These are phyloP conservation scores for Eilema griseolum DNA, from an alignment of 2,888 invertebrate genomes.

Conservation along the genomic window DNA sequence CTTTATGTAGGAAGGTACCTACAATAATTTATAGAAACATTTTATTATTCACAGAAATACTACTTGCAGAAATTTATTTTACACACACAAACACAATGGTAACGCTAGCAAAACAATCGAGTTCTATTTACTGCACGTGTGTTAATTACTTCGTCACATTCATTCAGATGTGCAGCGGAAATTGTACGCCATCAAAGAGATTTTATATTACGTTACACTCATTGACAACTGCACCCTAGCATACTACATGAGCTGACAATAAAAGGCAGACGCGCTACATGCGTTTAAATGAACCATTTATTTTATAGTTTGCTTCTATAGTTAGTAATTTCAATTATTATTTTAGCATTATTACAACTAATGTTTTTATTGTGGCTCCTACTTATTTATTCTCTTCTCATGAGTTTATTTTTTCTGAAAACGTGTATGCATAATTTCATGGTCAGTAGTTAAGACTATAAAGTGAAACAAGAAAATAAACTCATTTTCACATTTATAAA, in stretches of 20 bases:
- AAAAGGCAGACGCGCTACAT: background rate
- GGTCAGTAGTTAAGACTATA: too few species aligned
- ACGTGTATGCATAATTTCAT: too few species aligned
- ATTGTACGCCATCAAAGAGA: constrained; percentile 40
- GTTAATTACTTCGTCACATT: constrained; percentile 15
- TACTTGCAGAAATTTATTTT: too few species aligned
- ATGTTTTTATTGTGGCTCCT: too few species aligned
- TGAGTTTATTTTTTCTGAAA: too few species aligned
- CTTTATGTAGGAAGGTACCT: too few species aligned
- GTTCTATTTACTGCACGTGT: background rate
- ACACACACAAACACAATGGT: background rate
- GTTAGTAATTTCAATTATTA: background rate
- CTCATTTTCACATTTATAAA: too few species aligned
- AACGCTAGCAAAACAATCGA: background rate
- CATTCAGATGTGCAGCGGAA: constrained; percentile 40
- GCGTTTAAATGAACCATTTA: background rate
- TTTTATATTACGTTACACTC: constrained; percentile 12
- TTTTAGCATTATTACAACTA: too few species aligned
- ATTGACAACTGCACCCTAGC: background rate
- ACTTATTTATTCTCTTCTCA: too few species aligned
- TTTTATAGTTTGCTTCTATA: background rate
- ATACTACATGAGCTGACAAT: background rate
- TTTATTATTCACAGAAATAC: too few species aligned
- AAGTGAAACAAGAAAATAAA: too few species aligned
- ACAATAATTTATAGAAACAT: too few species aligned